Conservation (phyloP, 2,113 vertebrate species). For the Chiloscyllium plagiosum region DNA sequence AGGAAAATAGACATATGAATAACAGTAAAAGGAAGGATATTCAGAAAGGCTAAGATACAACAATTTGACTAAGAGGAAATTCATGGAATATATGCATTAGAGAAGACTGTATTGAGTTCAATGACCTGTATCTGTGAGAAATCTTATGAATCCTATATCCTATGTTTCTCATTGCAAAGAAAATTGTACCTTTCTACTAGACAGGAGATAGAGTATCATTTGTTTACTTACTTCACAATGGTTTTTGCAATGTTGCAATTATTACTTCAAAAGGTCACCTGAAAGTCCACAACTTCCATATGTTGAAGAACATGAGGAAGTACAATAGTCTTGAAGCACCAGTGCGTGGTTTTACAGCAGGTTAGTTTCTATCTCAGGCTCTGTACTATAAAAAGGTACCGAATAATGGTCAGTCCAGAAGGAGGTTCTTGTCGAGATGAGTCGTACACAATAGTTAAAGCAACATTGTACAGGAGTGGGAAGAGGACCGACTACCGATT, state of each 20-base stretch:
- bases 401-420: neutral
- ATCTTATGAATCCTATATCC: neutral
- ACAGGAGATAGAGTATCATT: neutral
- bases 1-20: neutral
- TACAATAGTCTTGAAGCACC: neutral
- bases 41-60: neutral
- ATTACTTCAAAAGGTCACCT: neutral
- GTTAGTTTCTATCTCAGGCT: neutral
- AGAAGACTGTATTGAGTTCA: neutral
- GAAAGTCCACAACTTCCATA: neutral
- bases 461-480: neutral
- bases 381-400: neutral
- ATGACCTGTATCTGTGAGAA: neutral
- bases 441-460: neutral
- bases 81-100: no score
- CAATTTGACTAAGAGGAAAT: neutral
- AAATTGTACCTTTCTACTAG: neutral
- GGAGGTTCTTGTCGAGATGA: neutral
- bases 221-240: neutral
- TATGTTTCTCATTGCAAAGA: neutral
- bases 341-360: neutral
- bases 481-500: neutral
- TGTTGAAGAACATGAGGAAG: neutral
- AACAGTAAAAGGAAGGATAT: neutral
- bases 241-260: neutral